Conservation (phyloP, 2,888 invertebrate genomes). For the Caenorhabditis afra region DNA sequence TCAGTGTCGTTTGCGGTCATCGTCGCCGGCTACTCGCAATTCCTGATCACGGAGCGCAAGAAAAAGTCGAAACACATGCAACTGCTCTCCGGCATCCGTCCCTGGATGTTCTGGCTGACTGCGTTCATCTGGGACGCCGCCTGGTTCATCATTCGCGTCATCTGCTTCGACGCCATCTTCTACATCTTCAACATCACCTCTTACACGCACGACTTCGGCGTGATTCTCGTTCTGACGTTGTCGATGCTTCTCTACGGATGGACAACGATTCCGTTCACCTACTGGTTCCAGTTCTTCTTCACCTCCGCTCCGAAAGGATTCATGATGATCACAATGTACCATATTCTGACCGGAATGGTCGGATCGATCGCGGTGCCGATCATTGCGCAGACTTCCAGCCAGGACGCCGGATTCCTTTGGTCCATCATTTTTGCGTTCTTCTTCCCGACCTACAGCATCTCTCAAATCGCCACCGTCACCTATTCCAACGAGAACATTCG, state of each 20-base stretch:
- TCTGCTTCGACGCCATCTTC: slow-evolving; percentile 69
- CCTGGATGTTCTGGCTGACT: slow-evolving; percentile 75
- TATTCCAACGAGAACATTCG: slow-evolving; percentile 74
- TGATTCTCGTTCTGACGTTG: slow-evolving; percentile 59
- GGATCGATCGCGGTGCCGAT: slow-evolving; percentile 77
- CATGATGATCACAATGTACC: slow-evolving; percentile 75
- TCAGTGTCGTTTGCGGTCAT: slow-evolving; percentile 62
- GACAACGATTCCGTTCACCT: slow-evolving; percentile 75
- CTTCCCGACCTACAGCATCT: slow-evolving; percentile 65
- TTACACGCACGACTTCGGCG: slow-evolving; percentile 59
- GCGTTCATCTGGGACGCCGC: slow-evolving; percentile 74
- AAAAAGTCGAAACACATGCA: slow-evolving; percentile 78
- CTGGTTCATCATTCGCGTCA: slow-evolving; percentile 68
- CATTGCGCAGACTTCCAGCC: slow-evolving; percentile 66
- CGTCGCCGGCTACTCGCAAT: slow-evolving; percentile 69
- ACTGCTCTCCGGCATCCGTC: slow-evolving; percentile 71
- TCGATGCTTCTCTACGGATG: slow-evolving; percentile 71
- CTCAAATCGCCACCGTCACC: slow-evolving; percentile 61
- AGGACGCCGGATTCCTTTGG: slow-evolving; percentile 55
- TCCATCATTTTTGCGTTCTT: slow-evolving; percentile 62
- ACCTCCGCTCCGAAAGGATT: slow-evolving; percentile 77
- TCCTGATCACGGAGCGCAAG: slow-evolving; percentile 76
- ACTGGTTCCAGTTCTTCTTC: slow-evolving; percentile 75
- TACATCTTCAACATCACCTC: slow-evolving; percentile 67
- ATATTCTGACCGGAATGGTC: slow-evolving; percentile 76